A percentile compares a stretch with the other conserved stretches of the same genome.
Evolutionary conservation across 2,888 invertebrate genomes (phyloP).

Genomic region (Drosophila villosipedis): DNA sequence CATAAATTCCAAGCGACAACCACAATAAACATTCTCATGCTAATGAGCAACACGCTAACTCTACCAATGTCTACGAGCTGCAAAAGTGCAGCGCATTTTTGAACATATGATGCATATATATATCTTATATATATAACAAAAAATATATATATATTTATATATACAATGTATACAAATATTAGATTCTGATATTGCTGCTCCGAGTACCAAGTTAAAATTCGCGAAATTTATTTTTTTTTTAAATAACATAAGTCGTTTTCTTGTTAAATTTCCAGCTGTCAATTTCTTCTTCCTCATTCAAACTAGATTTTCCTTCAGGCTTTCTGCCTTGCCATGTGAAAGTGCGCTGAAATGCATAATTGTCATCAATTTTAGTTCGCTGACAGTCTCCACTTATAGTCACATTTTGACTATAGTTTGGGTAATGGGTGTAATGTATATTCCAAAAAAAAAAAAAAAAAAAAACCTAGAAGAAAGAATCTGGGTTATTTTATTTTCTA

Average conservation of each 20-base stretch:
- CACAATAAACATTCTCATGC: constrained; percentile 71
- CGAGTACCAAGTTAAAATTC: neutral
- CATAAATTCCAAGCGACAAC: constrained; percentile 68
- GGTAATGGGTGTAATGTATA: neutral
- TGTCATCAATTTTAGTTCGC: neutral
- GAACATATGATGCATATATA: neutral
- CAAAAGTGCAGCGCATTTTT: constrained; percentile 29
- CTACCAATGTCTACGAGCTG: constrained; percentile 62
- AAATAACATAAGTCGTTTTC: neutral
- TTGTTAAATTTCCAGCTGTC: neutral
- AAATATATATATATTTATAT: neutral
- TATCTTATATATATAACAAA: neutral
- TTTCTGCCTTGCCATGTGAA: neutral
- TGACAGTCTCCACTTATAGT: neutral
- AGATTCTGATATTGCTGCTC: neutral
- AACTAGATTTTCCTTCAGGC: neutral
- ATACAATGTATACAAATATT: neutral
- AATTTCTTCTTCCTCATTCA: too few relatives aligned
- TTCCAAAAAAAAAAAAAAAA: neutral
- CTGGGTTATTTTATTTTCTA: neutral
- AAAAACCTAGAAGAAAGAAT: neutral
- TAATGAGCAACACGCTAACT: constrained; percentile 79
- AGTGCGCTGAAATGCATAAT: neutral
- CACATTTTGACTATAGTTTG: neutral
- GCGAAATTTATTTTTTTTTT: neutral